Evolutionary conservation across 2,113 vertebrate species (phyloP).

Genomic region (Thermophis baileyi): DNA sequence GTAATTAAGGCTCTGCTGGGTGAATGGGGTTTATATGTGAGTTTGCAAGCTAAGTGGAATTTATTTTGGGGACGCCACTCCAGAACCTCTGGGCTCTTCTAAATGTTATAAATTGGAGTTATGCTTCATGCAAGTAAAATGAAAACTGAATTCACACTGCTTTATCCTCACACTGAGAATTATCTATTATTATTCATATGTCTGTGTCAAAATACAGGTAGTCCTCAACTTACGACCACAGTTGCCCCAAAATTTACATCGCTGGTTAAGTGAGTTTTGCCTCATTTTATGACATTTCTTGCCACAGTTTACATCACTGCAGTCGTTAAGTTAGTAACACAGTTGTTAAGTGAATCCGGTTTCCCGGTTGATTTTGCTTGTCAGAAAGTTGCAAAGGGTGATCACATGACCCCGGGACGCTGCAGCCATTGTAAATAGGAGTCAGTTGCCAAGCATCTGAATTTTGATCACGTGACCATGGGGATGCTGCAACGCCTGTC

Average conservation of each 20-base stretch:
- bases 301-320: not conserved
- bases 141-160: not conserved
- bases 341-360: not conserved
- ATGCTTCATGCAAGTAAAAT: not conserved
- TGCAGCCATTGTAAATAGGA: not conserved
- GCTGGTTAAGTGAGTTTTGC: not conserved
- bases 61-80: not conserved
- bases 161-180: not conserved
- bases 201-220: not conserved
- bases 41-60: not conserved
- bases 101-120: not conserved
- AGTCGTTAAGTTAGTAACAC: not conserved
- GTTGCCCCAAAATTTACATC: not conserved
- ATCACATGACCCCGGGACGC: not conserved
- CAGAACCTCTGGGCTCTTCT: not conserved
- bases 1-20: not conserved
- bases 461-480: not conserved
- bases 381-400: not conserved
- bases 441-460: not conserved
- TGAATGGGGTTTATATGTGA: not conserved
- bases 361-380: not conserved
- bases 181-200: not conserved
- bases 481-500: not conserved
- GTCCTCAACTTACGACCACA: not conserved
- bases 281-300: not conserved